Evolutionary conservation across 2,797 vertebrate genomes (phyloP), one percentile per base, ranked within the genome.

Genomic region (Catostomus latipinnis): DNA sequence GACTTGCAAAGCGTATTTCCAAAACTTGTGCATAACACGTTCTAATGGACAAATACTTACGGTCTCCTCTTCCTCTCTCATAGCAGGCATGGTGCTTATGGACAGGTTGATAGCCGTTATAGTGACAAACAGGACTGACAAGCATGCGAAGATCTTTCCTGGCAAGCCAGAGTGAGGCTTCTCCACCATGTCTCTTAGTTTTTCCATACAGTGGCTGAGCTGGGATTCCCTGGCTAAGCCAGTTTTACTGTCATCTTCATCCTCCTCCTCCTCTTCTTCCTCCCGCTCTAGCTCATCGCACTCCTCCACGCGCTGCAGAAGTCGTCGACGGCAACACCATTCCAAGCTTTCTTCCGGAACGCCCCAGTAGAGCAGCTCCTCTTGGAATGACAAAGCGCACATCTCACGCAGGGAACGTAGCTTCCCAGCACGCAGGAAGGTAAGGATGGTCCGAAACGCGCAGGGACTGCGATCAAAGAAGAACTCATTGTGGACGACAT

Each of bases 311-410:
- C 96, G 96, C 93, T 98, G 98, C 89, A 98, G 93, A 74, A 96
- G 94, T 5, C 96, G 94, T 8, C 97, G 93, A 74, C 95, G 95
- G 84, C 98, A 99, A 91, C 98, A 99, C 96, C 96, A 96, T 82
- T 99, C 98, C 89, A 99, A 86, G 84, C 88, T 96, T 88, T 96
- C 95, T 90, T 98, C 97, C 0, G 97, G 95, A n/a, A 99, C 94
- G 8, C 98, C 98, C 98, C 98, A 99, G 93, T 99, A 99, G 0
- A 97, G 93, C 88, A 99, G 93, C 91, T 99, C 98, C 77, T 99
- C 98, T 43, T 96, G 95, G 92, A 99, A 99, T 43, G 98, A 98
- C 63, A 99, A 94, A 0, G 96, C 97, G 0, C 98, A 99, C 95
- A 97, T 98, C 89, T 98, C 96, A 0, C 97, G 89, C 82, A 98